Conservation (phyloP, 2,888 invertebrate genomes). For the Diaperis boleti region DNA sequence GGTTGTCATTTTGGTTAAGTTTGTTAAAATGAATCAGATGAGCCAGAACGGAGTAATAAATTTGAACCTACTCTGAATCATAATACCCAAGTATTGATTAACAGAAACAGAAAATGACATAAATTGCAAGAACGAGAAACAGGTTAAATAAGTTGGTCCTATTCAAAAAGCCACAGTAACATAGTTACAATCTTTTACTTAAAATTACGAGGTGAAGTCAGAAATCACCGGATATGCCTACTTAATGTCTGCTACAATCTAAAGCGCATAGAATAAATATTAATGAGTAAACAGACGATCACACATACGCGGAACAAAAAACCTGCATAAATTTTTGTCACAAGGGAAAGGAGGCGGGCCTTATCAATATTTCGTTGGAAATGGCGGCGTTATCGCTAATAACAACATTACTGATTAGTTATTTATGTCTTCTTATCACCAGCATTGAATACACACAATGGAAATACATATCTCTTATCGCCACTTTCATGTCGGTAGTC, state of each 20-base stretch:
- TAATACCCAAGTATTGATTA: no score
- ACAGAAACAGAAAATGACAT: no score
- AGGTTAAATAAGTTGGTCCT: no score
- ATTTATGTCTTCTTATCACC: conserved; percentile 60
- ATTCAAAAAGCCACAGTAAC: no score
- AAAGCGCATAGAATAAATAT: conserved; percentile 10
- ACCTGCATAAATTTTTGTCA: conserved; percentile 33
- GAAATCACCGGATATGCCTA: no score
- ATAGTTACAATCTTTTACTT: no score
- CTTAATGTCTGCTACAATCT: conserved; percentile 10
- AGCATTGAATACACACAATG: conserved; percentile 59
- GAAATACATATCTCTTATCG: conserved; percentile 58
- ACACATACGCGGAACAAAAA: conserved; percentile 9
- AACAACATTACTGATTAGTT: conserved; percentile 58
- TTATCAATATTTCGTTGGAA: conserved; percentile 37
- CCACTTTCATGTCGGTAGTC: conserved; percentile 56
- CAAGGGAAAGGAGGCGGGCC: conserved; percentile 26
- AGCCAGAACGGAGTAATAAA: no score
- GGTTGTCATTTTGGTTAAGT: no score
- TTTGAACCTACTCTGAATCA: no score
- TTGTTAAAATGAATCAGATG: no score
- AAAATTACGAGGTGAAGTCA: no score
- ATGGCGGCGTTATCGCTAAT: conserved; percentile 60
- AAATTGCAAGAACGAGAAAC: no score
- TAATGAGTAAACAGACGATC: conserved; percentile 14